Evolutionary conservation across 2,797 vertebrate genomes (phyloP).

Genomic region (Apodemus agrarius): DNA sequence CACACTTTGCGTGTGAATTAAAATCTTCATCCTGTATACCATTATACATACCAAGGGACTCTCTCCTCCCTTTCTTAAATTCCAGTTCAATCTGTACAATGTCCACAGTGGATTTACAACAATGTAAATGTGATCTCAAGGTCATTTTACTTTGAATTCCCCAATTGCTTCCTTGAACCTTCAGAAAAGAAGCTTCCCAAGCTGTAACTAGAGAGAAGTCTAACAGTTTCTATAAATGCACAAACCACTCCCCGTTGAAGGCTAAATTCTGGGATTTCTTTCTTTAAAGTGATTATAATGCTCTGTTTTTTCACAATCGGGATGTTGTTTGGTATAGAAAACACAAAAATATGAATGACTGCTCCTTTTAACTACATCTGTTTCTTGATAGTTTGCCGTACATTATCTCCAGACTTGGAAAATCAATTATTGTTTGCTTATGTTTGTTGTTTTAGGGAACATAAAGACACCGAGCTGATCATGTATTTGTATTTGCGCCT

Average conservation of each 20-base stretch:
- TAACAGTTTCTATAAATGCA: neutral
- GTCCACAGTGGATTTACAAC: neutral
- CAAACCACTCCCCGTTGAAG: neutral
- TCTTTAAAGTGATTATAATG: neutral
- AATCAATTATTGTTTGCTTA: constrained; percentile 24
- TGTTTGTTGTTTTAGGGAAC: neutral
- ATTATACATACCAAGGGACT: neutral
- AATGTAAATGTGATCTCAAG: neutral
- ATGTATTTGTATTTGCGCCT: constrained; percentile 15
- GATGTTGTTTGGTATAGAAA: constrained; percentile 28
- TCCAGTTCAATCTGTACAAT: neutral
- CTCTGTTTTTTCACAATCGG: neutral
- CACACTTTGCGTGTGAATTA: neutral
- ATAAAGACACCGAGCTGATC: neutral
- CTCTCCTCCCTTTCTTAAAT: neutral
- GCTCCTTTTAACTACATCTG: neutral
- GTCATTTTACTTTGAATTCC: neutral
- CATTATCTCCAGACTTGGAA: constrained; percentile 43
- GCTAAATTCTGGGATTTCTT: neutral
- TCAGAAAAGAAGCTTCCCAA: neutral
- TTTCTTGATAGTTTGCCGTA: neutral
- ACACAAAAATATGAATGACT: neutral
- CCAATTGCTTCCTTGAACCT: neutral
- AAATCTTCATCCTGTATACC: neutral
- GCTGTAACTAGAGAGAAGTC: neutral